These are phyloP conservation scores for Drosophila eugracilis DNA, from an alignment of 1,140 invertebrate species.

Conservation along the genomic window DNA sequence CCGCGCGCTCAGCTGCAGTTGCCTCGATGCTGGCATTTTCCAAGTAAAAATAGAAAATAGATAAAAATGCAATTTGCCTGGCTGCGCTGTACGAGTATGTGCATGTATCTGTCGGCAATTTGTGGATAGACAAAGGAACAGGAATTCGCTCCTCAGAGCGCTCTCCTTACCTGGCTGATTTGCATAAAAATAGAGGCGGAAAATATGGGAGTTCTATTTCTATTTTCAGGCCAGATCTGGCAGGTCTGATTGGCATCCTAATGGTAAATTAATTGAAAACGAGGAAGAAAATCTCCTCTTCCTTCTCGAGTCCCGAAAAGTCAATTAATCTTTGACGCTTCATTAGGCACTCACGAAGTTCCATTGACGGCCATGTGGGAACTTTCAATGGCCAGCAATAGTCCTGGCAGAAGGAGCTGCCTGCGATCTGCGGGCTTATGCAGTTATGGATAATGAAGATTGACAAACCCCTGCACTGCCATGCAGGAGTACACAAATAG, in stretches of 20 bases:
- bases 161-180: conserved; percentile 57
- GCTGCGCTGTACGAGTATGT: conserved; percentile 19
- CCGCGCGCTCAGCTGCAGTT: conserved; percentile 38
- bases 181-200: conserved; percentile 74
- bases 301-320: neutral
- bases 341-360: conserved; percentile 32
- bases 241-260: conserved; percentile 35
- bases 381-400: conserved; percentile 32
- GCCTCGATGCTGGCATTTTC: conserved; percentile 59
- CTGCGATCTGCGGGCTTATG: conserved; percentile 59
- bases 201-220: conserved; percentile 7
- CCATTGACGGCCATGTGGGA: conserved; percentile 50
- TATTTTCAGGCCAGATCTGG: conserved; percentile 44
- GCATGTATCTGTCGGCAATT: conserved; percentile 66
- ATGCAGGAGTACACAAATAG: conserved; percentile 55
- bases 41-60: conserved; percentile 73
- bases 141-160: conserved; percentile 74
- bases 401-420: conserved; percentile 60
- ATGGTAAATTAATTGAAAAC: conserved; percentile 37
- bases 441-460: conserved; percentile 62
- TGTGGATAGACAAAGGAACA: conserved; percentile 80
- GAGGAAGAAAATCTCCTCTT: neutral
- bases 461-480: conserved; percentile 51
- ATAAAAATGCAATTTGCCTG: conserved; percentile 79
- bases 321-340: conserved; percentile 58